These are phyloP conservation scores for Paraplagusia blochii DNA, from an alignment of 2,113 vertebrate species.

Conservation along the genomic window DNA sequence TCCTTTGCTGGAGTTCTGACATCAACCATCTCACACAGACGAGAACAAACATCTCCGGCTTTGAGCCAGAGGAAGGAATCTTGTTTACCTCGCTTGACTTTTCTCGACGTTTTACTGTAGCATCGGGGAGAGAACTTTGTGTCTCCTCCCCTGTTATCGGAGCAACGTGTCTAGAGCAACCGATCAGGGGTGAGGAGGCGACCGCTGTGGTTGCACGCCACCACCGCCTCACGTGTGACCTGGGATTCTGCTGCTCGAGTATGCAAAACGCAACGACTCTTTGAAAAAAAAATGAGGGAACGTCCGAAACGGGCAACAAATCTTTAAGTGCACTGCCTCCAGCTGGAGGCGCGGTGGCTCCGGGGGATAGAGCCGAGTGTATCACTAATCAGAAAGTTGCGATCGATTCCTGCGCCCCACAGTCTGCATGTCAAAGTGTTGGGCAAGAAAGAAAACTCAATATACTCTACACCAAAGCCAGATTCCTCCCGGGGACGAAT, in stretches of 20 bases:
- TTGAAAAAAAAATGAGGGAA: conserved; percentile 22
- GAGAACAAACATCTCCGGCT: conserved; percentile 1
- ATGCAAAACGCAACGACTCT: conserved; percentile 7
- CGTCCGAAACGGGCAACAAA: neutral
- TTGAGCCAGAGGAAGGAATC: conserved; percentile 18
- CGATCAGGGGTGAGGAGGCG: conserved; percentile 9
- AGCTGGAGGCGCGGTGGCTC: no score
- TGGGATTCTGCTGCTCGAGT: conserved; percentile 32
- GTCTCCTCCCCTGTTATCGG: conserved; percentile 31
- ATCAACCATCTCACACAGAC: neutral
- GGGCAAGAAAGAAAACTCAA: neutral
- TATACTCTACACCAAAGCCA: no score
- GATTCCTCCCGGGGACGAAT: no score
- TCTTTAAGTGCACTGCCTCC: neutral
- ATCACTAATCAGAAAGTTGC: neutral
- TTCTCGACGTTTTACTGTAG: conserved; percentile 8
- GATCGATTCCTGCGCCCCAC: neutral
- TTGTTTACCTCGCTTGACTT: conserved; percentile 1
- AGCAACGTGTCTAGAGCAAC: conserved; percentile 8
- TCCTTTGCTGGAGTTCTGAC: conserved; percentile 7
- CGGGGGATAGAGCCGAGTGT: no score
- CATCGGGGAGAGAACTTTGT: neutral
- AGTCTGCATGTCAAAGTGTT: neutral
- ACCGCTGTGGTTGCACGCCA: conserved; percentile 14
- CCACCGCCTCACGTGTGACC: conserved; percentile 30